phyloP scores from a whole-genome alignment of 2,888 invertebrate species.

The Pemphredon lugubris region DNA sequence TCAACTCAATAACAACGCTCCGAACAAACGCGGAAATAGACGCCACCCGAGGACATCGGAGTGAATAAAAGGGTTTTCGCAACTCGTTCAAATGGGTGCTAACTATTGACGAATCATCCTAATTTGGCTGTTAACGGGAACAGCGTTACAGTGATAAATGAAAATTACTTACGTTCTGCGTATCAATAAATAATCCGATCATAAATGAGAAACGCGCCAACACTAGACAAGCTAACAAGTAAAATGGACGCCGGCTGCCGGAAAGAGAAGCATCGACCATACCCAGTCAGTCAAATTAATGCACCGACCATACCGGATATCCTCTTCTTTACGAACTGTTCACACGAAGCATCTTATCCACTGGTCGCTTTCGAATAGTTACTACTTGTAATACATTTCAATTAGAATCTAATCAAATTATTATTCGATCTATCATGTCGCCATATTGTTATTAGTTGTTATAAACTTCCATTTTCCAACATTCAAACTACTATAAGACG shows the following conservation, averaged over 20 bases:
- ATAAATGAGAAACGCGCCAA: slow-evolving; percentile 66
- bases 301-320: slow-evolving; percentile 48
- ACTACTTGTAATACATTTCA: too few species aligned
- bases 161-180: slow-evolving; percentile 61
- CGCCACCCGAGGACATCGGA: slow-evolving; percentile 20
- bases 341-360: slow-evolving; percentile 1
- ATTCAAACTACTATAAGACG: too few species aligned
- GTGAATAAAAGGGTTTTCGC: too few species aligned
- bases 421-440: too few species aligned
- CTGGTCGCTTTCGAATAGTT: too few species aligned
- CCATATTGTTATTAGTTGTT: too few species aligned
- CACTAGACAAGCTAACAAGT: slow-evolving; percentile 60
- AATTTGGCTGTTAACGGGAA: too few species aligned
- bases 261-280: slow-evolving; percentile 77
- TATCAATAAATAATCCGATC: slow-evolving; percentile 40
- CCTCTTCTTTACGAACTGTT: slow-evolving; percentile 17
- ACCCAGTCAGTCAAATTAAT: slow-evolving; percentile 51
- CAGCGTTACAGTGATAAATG: too few species aligned
- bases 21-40: slow-evolving; percentile 13
- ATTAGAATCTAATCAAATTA: too few species aligned
- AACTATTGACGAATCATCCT: too few species aligned
- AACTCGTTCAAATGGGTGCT: too few species aligned
- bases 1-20: background rate
- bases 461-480: too few species aligned
- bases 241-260: slow-evolving; percentile 78